phyloP scores from a whole-genome alignment of 2,888 invertebrate genomes.

The Eupithecia subfuscata region DNA sequence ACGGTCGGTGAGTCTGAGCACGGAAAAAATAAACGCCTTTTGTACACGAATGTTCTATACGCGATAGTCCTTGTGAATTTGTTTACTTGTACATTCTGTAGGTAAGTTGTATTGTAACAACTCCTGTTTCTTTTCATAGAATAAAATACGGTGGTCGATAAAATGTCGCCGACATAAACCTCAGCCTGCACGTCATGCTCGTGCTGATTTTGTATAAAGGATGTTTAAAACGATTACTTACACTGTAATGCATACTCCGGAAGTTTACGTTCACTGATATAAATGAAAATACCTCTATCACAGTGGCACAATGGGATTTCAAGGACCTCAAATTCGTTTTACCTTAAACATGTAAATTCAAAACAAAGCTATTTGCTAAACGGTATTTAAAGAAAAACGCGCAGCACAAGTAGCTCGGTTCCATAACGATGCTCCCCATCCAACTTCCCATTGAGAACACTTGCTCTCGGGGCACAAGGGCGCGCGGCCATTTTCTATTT shows the following conservation, averaged over 20 bases:
- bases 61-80: conserved; percentile 22
- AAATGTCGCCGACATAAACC: neutral
- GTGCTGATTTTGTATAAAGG: neutral
- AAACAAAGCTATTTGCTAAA: conserved; percentile 41
- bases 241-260: neutral
- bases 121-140: conserved; percentile 1
- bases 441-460: conserved; percentile 48
- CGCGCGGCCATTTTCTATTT: conserved; percentile 48
- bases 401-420: conserved; percentile 43
- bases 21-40: conserved; percentile 30
- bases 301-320: neutral
- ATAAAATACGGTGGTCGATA: conserved; percentile 8
- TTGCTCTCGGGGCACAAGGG: conserved; percentile 46
- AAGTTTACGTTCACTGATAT: neutral
- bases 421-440: conserved; percentile 47
- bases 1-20: conserved; percentile 33
- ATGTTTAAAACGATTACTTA: neutral
- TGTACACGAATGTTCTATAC: conserved; percentile 23
- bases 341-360: conserved; percentile 15
- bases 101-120: neutral
- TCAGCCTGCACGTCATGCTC: neutral
- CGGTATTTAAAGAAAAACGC: conserved; percentile 46
- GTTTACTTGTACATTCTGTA: conserved; percentile 11
- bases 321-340: neutral
- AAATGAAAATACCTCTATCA: neutral